Percentiles rank a stretch among this genome's conserved stretches.
Conservation (phyloP, 2,113 vertebrate genomes). For the Gobius niger region DNA sequence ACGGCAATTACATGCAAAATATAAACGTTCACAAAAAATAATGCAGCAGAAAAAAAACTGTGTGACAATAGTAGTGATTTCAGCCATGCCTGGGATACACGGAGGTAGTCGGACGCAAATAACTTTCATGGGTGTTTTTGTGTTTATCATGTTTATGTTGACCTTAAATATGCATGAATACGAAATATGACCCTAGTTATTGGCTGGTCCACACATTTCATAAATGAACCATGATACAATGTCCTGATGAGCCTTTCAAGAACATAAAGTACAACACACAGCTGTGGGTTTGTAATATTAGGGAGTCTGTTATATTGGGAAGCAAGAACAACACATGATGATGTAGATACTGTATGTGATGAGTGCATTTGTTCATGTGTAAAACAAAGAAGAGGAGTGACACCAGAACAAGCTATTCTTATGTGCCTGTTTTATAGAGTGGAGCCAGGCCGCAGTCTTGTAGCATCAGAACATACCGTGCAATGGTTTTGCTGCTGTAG, state of each 20-base stretch:
- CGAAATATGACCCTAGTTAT: neutral
- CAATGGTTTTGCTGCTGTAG: slow-evolving; percentile 92
- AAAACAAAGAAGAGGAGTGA: no score
- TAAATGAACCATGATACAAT: neutral
- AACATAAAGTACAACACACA: neutral
- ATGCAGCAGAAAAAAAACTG: slow-evolving; percentile 20
- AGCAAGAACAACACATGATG: no score
- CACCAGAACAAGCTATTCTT: no score
- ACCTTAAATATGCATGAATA: neutral
- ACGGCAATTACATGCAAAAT: slow-evolving; percentile 57
- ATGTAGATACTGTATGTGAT: no score
- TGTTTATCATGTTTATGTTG: neutral
- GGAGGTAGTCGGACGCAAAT: no score
- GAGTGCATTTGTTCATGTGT: no score
- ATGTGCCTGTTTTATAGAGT: no score
- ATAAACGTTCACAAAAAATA: slow-evolving; percentile 54
- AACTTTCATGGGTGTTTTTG: no score
- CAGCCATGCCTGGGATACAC: slow-evolving; percentile 31
- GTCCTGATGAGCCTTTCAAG: neutral
- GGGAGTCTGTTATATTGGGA: no score
- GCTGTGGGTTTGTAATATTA: neutral
- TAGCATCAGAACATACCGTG: slow-evolving; percentile 77
- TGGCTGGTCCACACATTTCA: neutral
- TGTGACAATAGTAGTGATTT: slow-evolving; percentile 29
- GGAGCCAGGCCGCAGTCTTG: no score